Percentiles rank a stretch among this genome's conserved stretches.
Conservation (phyloP, 2,797 vertebrate genomes). For the Smutsia gigantea region DNA sequence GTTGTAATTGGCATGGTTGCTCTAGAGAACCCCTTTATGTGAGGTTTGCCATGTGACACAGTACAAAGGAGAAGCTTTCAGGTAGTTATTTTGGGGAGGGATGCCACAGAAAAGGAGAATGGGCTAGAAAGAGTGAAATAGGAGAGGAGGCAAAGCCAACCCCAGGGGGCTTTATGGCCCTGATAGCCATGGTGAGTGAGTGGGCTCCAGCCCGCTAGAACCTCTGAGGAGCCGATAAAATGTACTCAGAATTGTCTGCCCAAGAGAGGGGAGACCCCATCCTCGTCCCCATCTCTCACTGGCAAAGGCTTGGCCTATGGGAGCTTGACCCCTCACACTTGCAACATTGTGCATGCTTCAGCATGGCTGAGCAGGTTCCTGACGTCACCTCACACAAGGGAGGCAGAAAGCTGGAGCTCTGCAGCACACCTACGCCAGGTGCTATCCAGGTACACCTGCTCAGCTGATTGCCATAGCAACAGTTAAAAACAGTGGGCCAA, state of each 20-base stretch:
- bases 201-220: neutral
- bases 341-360: neutral
- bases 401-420: neutral
- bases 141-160: neutral
- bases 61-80: neutral
- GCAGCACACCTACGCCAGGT: neutral
- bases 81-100: neutral
- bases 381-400: rapidly evolving
- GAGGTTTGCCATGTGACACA: neutral
- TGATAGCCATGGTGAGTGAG: neutral
- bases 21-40: neutral
- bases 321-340: neutral
- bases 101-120: neutral
- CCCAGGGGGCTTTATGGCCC: neutral
- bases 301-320: neutral
- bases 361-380: neutral
- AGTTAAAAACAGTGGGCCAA: neutral
- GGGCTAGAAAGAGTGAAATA: neutral
- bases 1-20: neutral
- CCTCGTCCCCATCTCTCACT: rapidly evolving
- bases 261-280: neutral
- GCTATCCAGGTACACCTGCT: neutral
- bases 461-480: neutral
- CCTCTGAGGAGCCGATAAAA: neutral
- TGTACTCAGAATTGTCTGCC: neutral